Evolutionary conservation across 2,888 invertebrate genomes (phyloP).

Genomic region (Petrolisthes cinctipes): DNA sequence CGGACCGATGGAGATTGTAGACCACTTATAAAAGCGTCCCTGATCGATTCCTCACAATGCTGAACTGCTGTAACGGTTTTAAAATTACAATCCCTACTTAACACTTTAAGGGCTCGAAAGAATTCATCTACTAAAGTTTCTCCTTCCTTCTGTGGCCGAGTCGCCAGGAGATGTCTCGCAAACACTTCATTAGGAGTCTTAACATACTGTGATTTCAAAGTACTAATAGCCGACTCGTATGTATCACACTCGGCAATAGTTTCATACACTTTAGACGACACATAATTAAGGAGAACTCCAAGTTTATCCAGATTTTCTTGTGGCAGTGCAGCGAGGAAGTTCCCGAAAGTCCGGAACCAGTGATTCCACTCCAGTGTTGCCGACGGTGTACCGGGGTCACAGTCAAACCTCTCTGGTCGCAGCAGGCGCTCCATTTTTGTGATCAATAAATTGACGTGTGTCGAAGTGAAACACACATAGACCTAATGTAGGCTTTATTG

Average conservation of each 20-base stretch:
- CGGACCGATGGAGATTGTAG: conserved; percentile 16
- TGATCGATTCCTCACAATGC: conserved; percentile 36
- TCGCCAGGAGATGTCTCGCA: conserved; percentile 27
- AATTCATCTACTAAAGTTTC: conserved; percentile 49
- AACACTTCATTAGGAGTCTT: too few relatives aligned
- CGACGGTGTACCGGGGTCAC: background rate
- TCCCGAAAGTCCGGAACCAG: background rate
- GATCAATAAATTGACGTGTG: too few relatives aligned
- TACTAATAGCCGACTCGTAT: too few relatives aligned
- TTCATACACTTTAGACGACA: too few relatives aligned
- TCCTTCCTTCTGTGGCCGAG: conserved; percentile 36
- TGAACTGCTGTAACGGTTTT: conserved; percentile 27
- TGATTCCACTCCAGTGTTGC: background rate
- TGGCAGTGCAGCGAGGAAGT: background rate
- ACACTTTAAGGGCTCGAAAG: conserved; percentile 32
- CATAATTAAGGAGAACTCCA: too few relatives aligned
- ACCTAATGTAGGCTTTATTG: too few relatives aligned
- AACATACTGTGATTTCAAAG: too few relatives aligned
- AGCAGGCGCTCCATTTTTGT: background rate
- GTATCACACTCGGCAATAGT: too few relatives aligned
- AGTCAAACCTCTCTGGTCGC: background rate
- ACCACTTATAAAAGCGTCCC: conserved; percentile 46
- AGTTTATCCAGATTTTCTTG: conserved; percentile 32
- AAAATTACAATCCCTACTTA: conserved; percentile 36
- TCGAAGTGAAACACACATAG: too few relatives aligned